These are phyloP conservation scores for Brenthis hecate DNA, from an alignment of 2,888 invertebrate genomes.

Conservation along the genomic window DNA sequence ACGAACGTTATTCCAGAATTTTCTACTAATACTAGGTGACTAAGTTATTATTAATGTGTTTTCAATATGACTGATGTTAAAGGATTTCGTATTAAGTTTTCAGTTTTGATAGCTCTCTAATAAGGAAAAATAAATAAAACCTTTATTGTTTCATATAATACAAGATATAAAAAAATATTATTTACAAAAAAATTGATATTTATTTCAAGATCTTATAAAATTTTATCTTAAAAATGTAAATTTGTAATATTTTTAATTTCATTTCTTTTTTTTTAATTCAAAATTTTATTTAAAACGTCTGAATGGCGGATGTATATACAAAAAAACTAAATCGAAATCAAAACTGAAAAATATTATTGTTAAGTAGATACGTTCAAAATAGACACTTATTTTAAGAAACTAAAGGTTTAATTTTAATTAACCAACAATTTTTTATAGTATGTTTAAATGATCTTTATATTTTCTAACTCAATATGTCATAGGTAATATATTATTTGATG, in stretches of 20 bases:
- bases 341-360: conserved; percentile 40
- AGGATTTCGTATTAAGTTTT: conserved; percentile 32
- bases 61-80: conserved; percentile 54
- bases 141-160: not conserved
- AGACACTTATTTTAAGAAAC: conserved; percentile 61
- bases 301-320: conserved; percentile 12
- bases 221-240: too few relatives aligned
- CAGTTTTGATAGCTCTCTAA: conserved; percentile 68
- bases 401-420: conserved; percentile 23
- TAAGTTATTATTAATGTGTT: conserved; percentile 42
- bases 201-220: not conserved
- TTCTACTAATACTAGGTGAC: conserved; percentile 45
- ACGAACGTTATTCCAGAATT: conserved; percentile 49
- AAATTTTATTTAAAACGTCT: too few relatives aligned
- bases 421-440: conserved; percentile 14
- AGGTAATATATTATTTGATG: conserved; percentile 20
- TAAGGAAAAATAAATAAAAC: not conserved
- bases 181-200: not conserved
- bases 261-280: too few relatives aligned
- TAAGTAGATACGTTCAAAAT: conserved; percentile 52
- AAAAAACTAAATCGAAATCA: conserved; percentile 30
- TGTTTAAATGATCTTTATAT: conserved; percentile 26
- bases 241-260: too few relatives aligned
- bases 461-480: conserved; percentile 21
- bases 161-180: too few relatives aligned